phyloP scores from a whole-genome alignment of 2,888 invertebrate genomes.

The Stramonita haemastoma region DNA sequence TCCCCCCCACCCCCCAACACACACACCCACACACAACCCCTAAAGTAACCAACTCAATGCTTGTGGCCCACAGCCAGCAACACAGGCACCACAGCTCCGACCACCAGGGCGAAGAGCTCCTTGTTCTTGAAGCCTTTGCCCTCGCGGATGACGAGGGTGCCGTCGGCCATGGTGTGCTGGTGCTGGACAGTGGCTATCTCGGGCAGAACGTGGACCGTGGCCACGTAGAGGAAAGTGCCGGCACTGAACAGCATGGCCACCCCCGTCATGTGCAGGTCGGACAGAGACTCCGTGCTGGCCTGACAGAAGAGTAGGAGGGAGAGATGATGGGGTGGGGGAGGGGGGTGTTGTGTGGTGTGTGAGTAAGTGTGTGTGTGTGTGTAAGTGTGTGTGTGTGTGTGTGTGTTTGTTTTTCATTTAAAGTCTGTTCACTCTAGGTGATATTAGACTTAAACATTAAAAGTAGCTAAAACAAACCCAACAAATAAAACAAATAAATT shows the following conservation, averaged over 20 bases:
- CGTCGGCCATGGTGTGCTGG: slow-evolving; percentile 65
- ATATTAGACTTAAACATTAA: no score
- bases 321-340: background rate
- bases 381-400: no score
- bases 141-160: slow-evolving; percentile 70
- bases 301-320: slow-evolving; percentile 78
- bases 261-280: slow-evolving; percentile 94
- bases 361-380: no score
- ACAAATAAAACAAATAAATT: no score
- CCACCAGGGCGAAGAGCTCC: slow-evolving; percentile 89
- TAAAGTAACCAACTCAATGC: slow-evolving; percentile 56
- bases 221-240: slow-evolving; percentile 98
- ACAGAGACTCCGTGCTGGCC: slow-evolving; percentile 93
- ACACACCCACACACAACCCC: no score
- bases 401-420: no score
- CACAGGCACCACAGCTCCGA: slow-evolving; percentile 92
- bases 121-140: slow-evolving; percentile 82
- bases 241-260: slow-evolving; percentile 99
- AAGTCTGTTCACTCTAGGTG: no score
- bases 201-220: slow-evolving; percentile 98
- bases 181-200: slow-evolving; percentile 82
- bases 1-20: no score
- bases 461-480: no score
- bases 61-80: slow-evolving; percentile 92
- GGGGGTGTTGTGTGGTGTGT: no score